These are phyloP conservation scores for Crocuta crocuta DNA, from an alignment of 2,113 vertebrate species.

Conservation along the genomic window DNA sequence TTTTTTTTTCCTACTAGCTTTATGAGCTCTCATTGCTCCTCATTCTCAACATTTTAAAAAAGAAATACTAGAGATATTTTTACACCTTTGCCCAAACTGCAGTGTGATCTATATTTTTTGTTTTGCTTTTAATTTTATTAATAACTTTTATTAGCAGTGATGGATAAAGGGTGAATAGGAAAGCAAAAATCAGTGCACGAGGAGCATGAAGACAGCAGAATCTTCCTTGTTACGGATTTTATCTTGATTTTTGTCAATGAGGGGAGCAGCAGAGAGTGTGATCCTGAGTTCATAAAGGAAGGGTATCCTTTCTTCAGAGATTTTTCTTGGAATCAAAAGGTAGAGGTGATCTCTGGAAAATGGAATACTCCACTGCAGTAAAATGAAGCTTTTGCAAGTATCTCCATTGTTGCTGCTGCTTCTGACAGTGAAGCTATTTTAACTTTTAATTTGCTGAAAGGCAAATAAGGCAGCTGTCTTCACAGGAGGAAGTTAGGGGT, in stretches of 20 bases:
- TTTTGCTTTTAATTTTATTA: conserved; percentile 39
- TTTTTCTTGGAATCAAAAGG: background rate
- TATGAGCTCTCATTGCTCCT: background rate
- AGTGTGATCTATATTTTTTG: background rate
- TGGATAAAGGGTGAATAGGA: background rate
- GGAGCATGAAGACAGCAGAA: background rate
- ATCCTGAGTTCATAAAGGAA: background rate
- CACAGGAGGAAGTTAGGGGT: conserved; percentile 61
- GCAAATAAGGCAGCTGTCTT: conserved; percentile 70
- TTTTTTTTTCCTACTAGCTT: background rate
- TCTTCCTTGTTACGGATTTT: background rate
- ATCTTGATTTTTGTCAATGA: background rate
- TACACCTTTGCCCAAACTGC: background rate
- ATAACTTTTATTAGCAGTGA: background rate
- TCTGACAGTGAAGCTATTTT: conserved; percentile 64
- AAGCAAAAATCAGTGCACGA: background rate
- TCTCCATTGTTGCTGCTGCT: background rate
- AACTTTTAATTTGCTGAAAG: conserved; percentile 76
- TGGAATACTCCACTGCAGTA: background rate
- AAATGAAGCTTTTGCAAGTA: background rate
- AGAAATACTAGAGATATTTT: background rate
- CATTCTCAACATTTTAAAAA: background rate
- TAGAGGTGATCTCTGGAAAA: background rate
- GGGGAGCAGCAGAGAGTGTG: background rate
- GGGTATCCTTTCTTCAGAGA: background rate